A percentile compares a stretch with the other conserved stretches of the same genome.
These are phyloP conservation scores for Antennarius striatus DNA, from an alignment of 2,113 vertebrate genomes.

Conservation along the genomic window DNA sequence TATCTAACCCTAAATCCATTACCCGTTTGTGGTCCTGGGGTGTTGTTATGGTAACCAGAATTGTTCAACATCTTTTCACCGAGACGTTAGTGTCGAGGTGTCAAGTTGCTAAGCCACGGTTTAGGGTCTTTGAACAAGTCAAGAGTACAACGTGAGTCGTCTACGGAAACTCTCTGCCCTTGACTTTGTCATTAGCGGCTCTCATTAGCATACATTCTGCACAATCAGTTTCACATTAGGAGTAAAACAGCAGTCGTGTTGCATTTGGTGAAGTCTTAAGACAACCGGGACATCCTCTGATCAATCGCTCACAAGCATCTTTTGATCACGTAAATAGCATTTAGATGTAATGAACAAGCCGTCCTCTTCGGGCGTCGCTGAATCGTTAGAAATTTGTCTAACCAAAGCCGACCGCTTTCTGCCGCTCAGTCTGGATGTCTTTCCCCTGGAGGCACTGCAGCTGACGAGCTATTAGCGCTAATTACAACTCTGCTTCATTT, in stretches of 20 bases:
- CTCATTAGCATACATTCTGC: slow-evolving; percentile 24
- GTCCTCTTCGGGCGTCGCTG: slow-evolving; percentile 39
- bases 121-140: background rate
- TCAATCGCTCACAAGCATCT: slow-evolving; percentile 36
- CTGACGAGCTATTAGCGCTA: slow-evolving; percentile 76
- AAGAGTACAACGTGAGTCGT: background rate
- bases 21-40: no score
- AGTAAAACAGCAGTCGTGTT: slow-evolving; percentile 2
- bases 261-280: background rate
- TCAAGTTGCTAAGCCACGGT: background rate
- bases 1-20: no score
- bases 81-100: no score
- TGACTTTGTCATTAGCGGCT: slow-evolving; percentile 23
- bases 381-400: slow-evolving; percentile 67
- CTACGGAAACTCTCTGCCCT: slow-evolving; percentile 11
- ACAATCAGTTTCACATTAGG: slow-evolving; percentile 32
- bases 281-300: slow-evolving; percentile 37
- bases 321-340: slow-evolving; percentile 58
- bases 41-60: no score
- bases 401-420: slow-evolving; percentile 61
- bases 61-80: no score
- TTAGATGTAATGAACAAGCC: slow-evolving; percentile 54
- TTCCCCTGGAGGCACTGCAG: slow-evolving; percentile 65
- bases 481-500: slow-evolving; percentile 78
- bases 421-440: slow-evolving; percentile 57